Conservation (phyloP, 1,140 invertebrate species). For the Oedothorax gibbosus region DNA sequence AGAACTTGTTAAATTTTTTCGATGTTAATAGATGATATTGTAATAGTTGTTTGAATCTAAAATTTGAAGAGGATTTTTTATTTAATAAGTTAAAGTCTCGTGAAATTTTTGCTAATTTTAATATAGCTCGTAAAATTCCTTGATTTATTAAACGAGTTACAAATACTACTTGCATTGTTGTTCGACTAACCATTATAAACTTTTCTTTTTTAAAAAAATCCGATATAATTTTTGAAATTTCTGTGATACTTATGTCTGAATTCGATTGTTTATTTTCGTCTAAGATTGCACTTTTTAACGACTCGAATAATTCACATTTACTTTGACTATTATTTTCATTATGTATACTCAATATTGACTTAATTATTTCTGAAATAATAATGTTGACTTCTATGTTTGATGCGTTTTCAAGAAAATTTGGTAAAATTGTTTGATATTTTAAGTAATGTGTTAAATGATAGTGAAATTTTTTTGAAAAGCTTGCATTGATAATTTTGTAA, state of each 20-base stretch:
- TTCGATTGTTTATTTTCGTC: not conserved
- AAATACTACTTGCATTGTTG: not conserved
- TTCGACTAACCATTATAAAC: not conserved
- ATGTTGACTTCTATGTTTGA: not conserved
- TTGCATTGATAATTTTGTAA: too few species aligned
- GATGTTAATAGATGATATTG: slow-evolving; percentile 28
- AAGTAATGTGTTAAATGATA: not conserved
- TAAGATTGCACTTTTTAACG: not conserved
- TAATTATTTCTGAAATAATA: slow-evolving; percentile 6
- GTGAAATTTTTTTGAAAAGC: not conserved
- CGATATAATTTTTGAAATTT: not conserved
- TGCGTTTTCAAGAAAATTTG: not conserved
- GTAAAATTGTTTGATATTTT: not conserved
- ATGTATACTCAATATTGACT: slow-evolving; percentile 6
- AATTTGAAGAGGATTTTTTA: not conserved
- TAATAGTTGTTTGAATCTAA: slow-evolving; percentile 13
- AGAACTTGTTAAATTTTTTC: slow-evolving; percentile 17
- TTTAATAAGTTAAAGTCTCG: not conserved
- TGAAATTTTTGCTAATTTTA: not conserved
- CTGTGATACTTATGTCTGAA: not conserved
- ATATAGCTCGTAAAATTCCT: slow-evolving; percentile 24
- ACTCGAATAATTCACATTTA: not conserved
- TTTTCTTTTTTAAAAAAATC: slow-evolving; percentile 16
- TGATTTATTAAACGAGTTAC: slow-evolving; percentile 5
- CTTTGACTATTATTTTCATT: not conserved